These are phyloP conservation scores for Halcyon smyrnensis DNA, from an alignment of 2,797 vertebrate species.

Conservation along the genomic window DNA sequence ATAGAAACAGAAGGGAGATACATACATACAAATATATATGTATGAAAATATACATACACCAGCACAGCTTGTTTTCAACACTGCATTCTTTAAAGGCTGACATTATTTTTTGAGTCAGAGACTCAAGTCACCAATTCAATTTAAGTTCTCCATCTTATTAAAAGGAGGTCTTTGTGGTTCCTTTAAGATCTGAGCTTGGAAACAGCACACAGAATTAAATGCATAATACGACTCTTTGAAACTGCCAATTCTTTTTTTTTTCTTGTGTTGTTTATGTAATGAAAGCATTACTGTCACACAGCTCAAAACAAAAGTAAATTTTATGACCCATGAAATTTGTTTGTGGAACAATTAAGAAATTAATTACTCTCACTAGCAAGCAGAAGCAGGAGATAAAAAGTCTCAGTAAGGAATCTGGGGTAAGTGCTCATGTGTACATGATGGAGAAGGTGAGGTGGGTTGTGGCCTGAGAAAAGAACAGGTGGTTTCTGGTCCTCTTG, in stretches of 20 bases:
- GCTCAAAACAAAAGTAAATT: background rate
- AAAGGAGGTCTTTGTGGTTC: background rate
- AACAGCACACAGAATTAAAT: background rate
- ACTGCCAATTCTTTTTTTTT: background rate
- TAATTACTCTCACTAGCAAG: background rate
- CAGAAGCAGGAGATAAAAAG: background rate
- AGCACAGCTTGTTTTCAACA: background rate
- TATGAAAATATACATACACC: background rate
- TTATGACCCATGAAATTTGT: background rate
- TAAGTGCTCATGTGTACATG: background rate
- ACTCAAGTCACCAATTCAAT: background rate
- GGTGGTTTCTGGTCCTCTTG: background rate
- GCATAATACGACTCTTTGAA: background rate
- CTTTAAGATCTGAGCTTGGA: background rate
- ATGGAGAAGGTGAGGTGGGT: background rate
- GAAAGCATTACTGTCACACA: background rate
- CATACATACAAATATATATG: rapidly evolving
- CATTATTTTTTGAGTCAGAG: background rate
- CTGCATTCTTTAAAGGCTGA: background rate
- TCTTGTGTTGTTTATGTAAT: background rate
- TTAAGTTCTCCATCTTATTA: background rate
- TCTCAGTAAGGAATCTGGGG: background rate
- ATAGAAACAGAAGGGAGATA: background rate
- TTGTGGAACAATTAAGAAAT: background rate
- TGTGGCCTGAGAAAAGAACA: background rate